These are phyloP conservation scores for Pangasius mekongensis DNA, from an alignment of 2,797 vertebrate genomes.

Conservation along the genomic window DNA sequence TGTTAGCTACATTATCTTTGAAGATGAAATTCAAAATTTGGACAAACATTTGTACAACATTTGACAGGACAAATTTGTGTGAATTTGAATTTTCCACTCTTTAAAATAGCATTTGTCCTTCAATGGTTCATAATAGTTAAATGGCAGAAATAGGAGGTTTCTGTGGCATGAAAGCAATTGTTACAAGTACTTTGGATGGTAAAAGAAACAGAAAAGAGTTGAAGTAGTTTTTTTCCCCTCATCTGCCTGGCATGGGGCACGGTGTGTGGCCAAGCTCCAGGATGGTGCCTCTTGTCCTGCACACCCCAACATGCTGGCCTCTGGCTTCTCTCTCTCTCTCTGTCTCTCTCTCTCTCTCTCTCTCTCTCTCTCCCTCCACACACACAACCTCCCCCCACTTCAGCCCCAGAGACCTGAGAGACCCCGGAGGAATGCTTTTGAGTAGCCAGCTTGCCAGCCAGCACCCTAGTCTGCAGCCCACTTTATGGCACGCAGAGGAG, in stretches of 20 bases:
- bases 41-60: background rate
- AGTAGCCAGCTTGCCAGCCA: slow-evolving; percentile 58
- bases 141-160: slow-evolving; percentile 1
- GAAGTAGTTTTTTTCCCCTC: slow-evolving; percentile 8
- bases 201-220: slow-evolving; percentile 30
- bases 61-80: background rate
- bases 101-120: background rate
- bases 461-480: slow-evolving; percentile 45
- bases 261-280: slow-evolving; percentile 70
- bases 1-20: background rate
- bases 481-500: slow-evolving; percentile 55
- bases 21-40: background rate
- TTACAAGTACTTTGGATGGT: slow-evolving; percentile 28
- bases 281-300: slow-evolving; percentile 58
- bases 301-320: slow-evolving; percentile 75
- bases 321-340: slow-evolving; percentile 66
- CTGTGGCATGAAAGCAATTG: slow-evolving; percentile 13
- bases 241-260: slow-evolving; percentile 45
- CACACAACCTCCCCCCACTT: background rate
- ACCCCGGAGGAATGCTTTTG: slow-evolving; percentile 79
- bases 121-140: slow-evolving; percentile 3
- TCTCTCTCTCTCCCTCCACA: slow-evolving; percentile 50
- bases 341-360: background rate
- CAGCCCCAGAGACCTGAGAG: slow-evolving; percentile 77
- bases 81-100: background rate